Evolutionary conservation across 2,888 invertebrate species (phyloP), one percentile per base, ranked within the genome.

Genomic region (Andrena bucephala): DNA sequence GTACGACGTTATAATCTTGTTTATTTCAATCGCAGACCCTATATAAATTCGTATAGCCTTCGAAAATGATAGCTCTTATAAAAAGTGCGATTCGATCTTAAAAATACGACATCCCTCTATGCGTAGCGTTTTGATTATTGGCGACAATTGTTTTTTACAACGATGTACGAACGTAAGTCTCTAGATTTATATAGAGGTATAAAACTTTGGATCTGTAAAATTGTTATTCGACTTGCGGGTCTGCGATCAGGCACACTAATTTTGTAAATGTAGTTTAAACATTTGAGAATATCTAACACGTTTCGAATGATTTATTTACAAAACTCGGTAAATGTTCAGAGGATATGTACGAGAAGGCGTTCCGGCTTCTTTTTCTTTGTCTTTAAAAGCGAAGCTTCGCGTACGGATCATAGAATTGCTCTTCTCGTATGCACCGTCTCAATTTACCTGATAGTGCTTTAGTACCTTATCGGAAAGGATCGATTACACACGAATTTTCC

Each of bases 211-310:
- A 77, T 73, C 54, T 42, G 69, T 72, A 67, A 77, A 73, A 54
- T 48, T 83, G 57, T 36, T 20, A 24, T 57, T 36, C 29, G 4
- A 27, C 20, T 63, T 54, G 27, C 29, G 73, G 85, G 63, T 78
- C 79, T 81, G 76, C 85, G 72, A 87, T 87, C 79, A 87, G 85
- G 83, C 81, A 83, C 87, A 67, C 83, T 66, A 78, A 79, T 79
- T 83, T 81, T 71, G 70, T 78, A 74, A 85, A 54, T 66, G 63
- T 72, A 68, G 63, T 67, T 69, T 67, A 74, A 81, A 81, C 67
- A 67, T 79, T 70, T 76, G 60, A 65, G 33, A 70, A 69, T 73
- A 69, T 68, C 85, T 77, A 80, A 85, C 48, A 66, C 57, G 59
- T 62, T 36, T 87, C 67, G 33, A 71, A 74, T 73, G 66, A 78